phyloP scores from a whole-genome alignment of 1,140 invertebrate genomes.

The Doryteuthis pealeii region DNA sequence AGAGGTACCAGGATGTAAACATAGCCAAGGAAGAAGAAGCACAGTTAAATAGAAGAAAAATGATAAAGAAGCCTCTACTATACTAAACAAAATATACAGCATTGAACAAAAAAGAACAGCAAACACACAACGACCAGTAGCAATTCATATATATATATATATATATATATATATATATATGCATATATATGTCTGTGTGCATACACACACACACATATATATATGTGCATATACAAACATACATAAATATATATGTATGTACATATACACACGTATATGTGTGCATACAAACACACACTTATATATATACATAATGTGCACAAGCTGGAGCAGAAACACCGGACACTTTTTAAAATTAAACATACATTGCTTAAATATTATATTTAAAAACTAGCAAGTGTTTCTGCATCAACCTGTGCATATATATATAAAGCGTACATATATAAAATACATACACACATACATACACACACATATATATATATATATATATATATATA shows the following conservation, averaged over 20 bases:
- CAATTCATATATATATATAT: neutral
- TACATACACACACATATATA: neutral
- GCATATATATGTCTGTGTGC: neutral
- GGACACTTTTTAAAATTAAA: too few relatives aligned
- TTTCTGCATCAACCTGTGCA: too few relatives aligned
- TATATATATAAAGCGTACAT: neutral
- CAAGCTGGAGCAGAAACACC: too few relatives aligned
- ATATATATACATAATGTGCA: neutral
- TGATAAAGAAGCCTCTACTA: neutral
- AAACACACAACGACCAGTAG: neutral
- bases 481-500: neutral
- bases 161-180: constrained; percentile 1
- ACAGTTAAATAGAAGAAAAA: neutral
- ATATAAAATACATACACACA: neutral
- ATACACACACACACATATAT: neutral
- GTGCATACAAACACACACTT: too few relatives aligned
- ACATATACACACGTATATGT: neutral
- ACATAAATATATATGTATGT: neutral
- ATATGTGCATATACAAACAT: neutral
- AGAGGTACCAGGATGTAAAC: constrained; percentile 4
- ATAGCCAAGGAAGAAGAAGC: constrained; percentile 1
- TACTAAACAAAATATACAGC: constrained; percentile 3
- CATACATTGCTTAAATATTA: too few relatives aligned
- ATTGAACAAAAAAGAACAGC: constrained; percentile 1
- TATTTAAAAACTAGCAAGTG: too few relatives aligned